Evolutionary conservation across 1,140 invertebrate genomes (phyloP).

Genomic region (Rhysida immarginata): DNA sequence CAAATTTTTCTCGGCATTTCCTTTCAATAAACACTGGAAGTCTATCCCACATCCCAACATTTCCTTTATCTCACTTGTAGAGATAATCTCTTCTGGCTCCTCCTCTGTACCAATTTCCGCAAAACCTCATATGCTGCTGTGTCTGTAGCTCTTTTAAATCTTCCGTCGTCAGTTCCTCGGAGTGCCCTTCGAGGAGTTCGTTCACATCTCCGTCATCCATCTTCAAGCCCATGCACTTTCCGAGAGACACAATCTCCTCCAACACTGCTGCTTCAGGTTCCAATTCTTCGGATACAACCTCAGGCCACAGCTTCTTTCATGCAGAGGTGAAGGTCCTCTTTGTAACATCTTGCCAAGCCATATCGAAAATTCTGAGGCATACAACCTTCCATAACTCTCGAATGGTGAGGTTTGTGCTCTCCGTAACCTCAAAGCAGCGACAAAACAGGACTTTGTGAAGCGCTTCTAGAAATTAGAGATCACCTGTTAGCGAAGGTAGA

Average conservation of each 20-base stretch:
- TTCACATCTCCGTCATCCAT: constrained; percentile 20
- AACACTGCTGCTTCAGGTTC: constrained; percentile 15
- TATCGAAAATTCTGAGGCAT: constrained; percentile 17
- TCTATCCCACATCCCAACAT: too few relatives aligned
- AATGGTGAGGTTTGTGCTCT: constrained; percentile 14
- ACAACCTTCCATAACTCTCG: constrained; percentile 17
- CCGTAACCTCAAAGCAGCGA: constrained; percentile 11
- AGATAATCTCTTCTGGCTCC: too few relatives aligned
- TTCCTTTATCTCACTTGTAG: too few relatives aligned
- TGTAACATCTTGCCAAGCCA: constrained; percentile 16
- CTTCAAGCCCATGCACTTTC: constrained; percentile 19
- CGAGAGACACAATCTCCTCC: constrained; percentile 23
- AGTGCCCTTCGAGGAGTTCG: constrained; percentile 20
- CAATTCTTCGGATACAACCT: constrained; percentile 17
- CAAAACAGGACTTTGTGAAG: not conserved
- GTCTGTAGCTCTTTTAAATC: constrained; percentile 13
- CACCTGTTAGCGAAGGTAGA: not conserved
- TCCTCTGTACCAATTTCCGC: too few relatives aligned
- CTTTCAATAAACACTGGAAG: too few relatives aligned
- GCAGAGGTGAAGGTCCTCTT: constrained; percentile 19
- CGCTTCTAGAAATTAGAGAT: not conserved
- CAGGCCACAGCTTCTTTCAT: constrained; percentile 23
- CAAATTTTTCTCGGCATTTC: too few relatives aligned
- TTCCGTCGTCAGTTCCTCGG: constrained; percentile 19
- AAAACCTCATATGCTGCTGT: constrained; percentile 4